A percentile compares a stretch with the other conserved stretches of the same genome.
Evolutionary conservation across 1,140 invertebrate genomes (phyloP).

Genomic region (Acromyrmex echinatior): DNA sequence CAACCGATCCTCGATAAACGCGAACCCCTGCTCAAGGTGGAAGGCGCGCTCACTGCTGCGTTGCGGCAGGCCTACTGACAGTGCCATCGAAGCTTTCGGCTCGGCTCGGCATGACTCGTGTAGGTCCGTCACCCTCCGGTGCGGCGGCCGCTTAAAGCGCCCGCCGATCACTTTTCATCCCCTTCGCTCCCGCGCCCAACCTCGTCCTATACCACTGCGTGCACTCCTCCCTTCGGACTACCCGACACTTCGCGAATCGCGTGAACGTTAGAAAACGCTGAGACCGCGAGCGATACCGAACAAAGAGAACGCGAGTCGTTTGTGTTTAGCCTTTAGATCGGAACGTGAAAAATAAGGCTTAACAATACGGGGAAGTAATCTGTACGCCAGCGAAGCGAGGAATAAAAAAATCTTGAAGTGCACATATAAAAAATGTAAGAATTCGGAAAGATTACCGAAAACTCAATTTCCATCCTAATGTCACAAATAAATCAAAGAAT

Average conservation of each 20-base stretch:
- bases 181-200: constrained; percentile 61
- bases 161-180: constrained; percentile 80
- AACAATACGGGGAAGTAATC: background rate
- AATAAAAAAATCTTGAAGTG: background rate
- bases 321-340: constrained; percentile 48
- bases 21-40: constrained; percentile 49
- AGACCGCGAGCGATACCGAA: constrained; percentile 43
- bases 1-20: constrained; percentile 11
- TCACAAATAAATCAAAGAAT: background rate
- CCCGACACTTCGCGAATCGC: constrained; percentile 58
- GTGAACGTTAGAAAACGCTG: constrained; percentile 68
- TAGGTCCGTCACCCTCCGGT: constrained; percentile 73
- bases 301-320: constrained; percentile 21
- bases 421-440: background rate
- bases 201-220: constrained; percentile 50
- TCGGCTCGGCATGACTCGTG: constrained; percentile 76
- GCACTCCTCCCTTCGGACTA: constrained; percentile 39
- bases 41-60: constrained; percentile 82
- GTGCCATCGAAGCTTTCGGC: constrained; percentile 72
- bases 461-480: background rate
- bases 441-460: background rate
- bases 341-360: constrained; percentile 15
- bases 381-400: background rate
- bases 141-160: constrained; percentile 78
- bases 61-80: constrained; percentile 83